Conservation (phyloP, 2,797 vertebrate genomes). For the Gobionotothen gibberifrons region DNA sequence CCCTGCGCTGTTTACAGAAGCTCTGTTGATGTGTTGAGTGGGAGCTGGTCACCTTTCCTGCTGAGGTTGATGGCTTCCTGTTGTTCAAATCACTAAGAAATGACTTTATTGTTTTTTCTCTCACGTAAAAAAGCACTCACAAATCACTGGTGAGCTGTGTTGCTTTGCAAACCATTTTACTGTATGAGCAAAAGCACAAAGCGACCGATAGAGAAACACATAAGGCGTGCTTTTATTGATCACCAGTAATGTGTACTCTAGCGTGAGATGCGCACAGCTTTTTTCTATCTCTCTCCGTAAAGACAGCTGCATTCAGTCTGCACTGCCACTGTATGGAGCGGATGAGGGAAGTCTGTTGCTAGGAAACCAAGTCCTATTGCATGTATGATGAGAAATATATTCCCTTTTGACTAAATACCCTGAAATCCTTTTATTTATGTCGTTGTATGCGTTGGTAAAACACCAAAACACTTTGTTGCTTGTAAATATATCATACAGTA, state of each 20-base stretch:
- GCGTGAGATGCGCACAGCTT: slow-evolving; percentile 28
- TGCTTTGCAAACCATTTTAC: slow-evolving; percentile 3
- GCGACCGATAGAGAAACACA: slow-evolving; percentile 20
- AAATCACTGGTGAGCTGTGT: slow-evolving; percentile 23
- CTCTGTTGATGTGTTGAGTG: slow-evolving; percentile 46
- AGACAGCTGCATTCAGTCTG: slow-evolving; percentile 42
- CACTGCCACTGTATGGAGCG: slow-evolving; percentile 40
- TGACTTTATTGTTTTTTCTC: slow-evolving; percentile 47
- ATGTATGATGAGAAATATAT: slow-evolving; percentile 58
- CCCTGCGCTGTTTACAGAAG: slow-evolving; percentile 34
- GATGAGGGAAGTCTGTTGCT: slow-evolving; percentile 66
- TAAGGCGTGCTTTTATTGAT: slow-evolving; percentile 53
- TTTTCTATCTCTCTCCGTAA: slow-evolving; percentile 36
- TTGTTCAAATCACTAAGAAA: slow-evolving; percentile 60
- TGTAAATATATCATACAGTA: slow-evolving; percentile 55
- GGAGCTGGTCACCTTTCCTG: slow-evolving; percentile 44
- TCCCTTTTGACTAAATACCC: slow-evolving; percentile 46
- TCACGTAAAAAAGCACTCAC: slow-evolving; percentile 27
- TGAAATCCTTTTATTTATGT: slow-evolving; percentile 50
- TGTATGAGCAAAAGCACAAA: slow-evolving; percentile 25
- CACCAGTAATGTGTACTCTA: slow-evolving; percentile 42
- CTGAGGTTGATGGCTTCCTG: slow-evolving; percentile 55
- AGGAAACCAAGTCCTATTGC: slow-evolving; percentile 63
- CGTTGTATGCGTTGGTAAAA: slow-evolving; percentile 28
- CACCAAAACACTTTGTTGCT: slow-evolving; percentile 25